Percentiles rank a stretch among this genome's conserved stretches.
These are phyloP conservation scores for Sternotherus odoratus DNA, from an alignment of 2,797 vertebrate genomes.

Conservation along the genomic window DNA sequence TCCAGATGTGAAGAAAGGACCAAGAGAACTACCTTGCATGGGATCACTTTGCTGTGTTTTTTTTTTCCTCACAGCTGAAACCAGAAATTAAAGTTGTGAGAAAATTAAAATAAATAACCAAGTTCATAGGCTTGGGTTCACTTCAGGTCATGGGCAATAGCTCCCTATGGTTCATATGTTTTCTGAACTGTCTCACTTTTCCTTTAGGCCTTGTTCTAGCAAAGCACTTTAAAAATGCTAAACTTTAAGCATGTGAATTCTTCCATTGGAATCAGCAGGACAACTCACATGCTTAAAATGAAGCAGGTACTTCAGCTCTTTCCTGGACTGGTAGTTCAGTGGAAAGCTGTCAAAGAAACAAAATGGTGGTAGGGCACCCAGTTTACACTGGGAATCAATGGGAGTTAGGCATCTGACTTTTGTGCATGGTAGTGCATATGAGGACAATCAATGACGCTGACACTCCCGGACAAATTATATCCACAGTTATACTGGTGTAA, in stretches of 20 bases:
- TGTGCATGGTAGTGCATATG: neutral
- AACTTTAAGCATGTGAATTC: conserved; percentile 52
- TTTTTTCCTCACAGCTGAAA: conserved; percentile 60
- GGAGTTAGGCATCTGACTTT: neutral
- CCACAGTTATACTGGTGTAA: neutral
- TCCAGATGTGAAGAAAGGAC: conserved; percentile 53
- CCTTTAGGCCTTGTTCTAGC: conserved; percentile 48
- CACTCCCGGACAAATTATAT: neutral
- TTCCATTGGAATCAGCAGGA: conserved; percentile 34
- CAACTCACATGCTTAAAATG: conserved; percentile 34
- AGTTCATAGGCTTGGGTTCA: conserved; percentile 57
- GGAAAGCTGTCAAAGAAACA: neutral
- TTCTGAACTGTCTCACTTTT: conserved; percentile 49
- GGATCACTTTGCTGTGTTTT: conserved; percentile 59
- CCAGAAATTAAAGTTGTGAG: conserved; percentile 60
- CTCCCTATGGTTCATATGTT: conserved; percentile 27
- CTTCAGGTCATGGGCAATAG: conserved; percentile 53
- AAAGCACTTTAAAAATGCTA: conserved; percentile 38
- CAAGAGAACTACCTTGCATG: conserved; percentile 61
- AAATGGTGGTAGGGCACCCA: neutral
- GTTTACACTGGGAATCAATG: neutral
- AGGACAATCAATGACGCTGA: neutral
- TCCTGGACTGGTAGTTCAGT: neutral
- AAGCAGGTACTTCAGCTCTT: neutral
- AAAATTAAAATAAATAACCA: conserved; percentile 59